Percentiles rank a stretch among this genome's conserved stretches.
These are phyloP conservation scores for Phrixothrix hirtus DNA, from an alignment of 2,888 invertebrate species.

Conservation along the genomic window DNA sequence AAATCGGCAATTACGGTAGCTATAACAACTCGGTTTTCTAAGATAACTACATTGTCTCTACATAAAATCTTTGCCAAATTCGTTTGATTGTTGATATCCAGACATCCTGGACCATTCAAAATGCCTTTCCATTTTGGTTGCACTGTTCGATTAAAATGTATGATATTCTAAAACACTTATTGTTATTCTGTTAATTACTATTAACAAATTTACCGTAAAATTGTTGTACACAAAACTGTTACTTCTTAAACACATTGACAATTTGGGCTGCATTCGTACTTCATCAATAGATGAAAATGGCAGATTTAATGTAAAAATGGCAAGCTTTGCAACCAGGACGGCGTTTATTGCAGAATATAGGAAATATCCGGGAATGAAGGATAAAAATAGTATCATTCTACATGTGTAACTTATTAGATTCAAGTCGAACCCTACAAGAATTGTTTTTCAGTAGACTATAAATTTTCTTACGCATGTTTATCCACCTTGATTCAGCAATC, in stretches of 20 bases:
- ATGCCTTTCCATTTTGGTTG: constrained; percentile 45
- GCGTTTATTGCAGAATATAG: constrained; percentile 49
- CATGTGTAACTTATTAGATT: constrained; percentile 43
- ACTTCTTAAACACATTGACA: constrained; percentile 55
- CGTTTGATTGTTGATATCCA: constrained; percentile 45
- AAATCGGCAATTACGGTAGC: constrained; percentile 38
- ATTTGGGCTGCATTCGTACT: constrained; percentile 44
- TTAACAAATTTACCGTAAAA: constrained; percentile 41
- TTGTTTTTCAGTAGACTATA: constrained; percentile 10
- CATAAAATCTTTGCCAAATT: constrained; percentile 50
- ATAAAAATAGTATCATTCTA: constrained; percentile 45
- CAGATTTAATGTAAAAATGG: constrained; percentile 48
- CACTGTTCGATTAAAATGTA: constrained; percentile 29
- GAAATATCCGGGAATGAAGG: constrained; percentile 47
- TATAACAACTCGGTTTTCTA: constrained; percentile 53
- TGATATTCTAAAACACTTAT: constrained; percentile 6
- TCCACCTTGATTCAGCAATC: constrained; percentile 52
- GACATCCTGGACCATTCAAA: constrained; percentile 51
- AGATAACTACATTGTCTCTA: constrained; percentile 46
- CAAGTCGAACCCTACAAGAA: constrained; percentile 47
- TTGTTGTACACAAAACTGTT: constrained; percentile 52
- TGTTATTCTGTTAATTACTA: neutral
- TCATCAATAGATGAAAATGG: constrained; percentile 52
- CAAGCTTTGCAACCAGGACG: constrained; percentile 53
- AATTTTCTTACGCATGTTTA: constrained; percentile 7